A percentile compares a stretch with the other conserved stretches of the same genome.
phyloP scores from a whole-genome alignment of 1,140 invertebrate genomes.

The Drosophila littoralis region DNA sequence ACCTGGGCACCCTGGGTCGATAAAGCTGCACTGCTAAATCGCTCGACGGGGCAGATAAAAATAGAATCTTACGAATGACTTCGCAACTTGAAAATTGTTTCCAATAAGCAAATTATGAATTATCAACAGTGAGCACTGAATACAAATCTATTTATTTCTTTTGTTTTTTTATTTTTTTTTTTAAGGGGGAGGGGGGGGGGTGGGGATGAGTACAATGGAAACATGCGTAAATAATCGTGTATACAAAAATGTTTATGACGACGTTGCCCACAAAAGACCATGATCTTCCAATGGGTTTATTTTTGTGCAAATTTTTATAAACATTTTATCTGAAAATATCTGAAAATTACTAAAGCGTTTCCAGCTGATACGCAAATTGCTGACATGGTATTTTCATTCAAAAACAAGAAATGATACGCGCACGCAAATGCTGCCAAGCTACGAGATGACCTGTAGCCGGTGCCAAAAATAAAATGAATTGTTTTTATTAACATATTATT shows the following conservation, averaged over 20 bases:
- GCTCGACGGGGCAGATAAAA: constrained; percentile 42
- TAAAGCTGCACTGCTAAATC: constrained; percentile 49
- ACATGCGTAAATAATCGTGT: constrained; percentile 39
- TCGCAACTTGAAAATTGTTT: constrained; percentile 53
- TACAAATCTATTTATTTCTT: constrained; percentile 40
- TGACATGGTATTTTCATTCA: constrained; percentile 58
- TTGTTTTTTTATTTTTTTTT: not conserved
- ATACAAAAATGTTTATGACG: constrained; percentile 47
- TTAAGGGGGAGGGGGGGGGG: too few relatives aligned
- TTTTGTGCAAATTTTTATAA: constrained; percentile 49
- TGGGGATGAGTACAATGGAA: constrained; percentile 34
- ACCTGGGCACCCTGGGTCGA: constrained; percentile 16
- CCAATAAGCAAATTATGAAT: constrained; percentile 73
- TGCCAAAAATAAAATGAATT: not conserved
- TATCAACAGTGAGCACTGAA: constrained; percentile 60
- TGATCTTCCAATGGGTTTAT: constrained; percentile 47
- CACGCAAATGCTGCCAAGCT: not conserved
- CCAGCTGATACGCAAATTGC: constrained; percentile 48
- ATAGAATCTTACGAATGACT: constrained; percentile 67
- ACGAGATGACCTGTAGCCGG: constrained; percentile 4
- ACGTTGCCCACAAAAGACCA: constrained; percentile 16
- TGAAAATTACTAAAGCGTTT: constrained; percentile 36
- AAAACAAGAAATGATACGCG: constrained; percentile 7
- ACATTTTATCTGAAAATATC: constrained; percentile 54
- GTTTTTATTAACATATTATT: not conserved